These are phyloP conservation scores for Phalacrocorax brasilianus DNA, from an alignment of 2,113 vertebrate species.

Conservation along the genomic window DNA sequence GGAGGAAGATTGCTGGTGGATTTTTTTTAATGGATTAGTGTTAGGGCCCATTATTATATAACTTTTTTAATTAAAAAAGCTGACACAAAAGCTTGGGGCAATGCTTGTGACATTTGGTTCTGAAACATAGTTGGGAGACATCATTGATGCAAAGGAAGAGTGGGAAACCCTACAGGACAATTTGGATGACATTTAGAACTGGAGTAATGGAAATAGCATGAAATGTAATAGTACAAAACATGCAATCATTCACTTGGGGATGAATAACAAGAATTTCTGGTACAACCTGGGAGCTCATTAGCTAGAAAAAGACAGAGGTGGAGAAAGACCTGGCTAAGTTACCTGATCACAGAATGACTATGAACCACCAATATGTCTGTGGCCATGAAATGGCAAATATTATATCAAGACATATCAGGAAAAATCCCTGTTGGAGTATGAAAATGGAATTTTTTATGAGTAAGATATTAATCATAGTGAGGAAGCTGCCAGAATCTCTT, in stretches of 20 bases:
- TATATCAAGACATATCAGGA: neutral
- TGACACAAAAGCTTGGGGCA: neutral
- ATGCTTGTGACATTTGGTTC: neutral
- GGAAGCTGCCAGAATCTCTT: neutral
- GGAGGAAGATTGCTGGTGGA: neutral
- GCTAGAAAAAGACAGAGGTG: neutral
- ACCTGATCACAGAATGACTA: neutral
- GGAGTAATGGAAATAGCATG: neutral
- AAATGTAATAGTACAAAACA: neutral
- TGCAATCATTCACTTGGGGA: neutral
- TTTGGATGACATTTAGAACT: neutral
- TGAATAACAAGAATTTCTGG: neutral
- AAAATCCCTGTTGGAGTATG: neutral
- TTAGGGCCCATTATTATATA: neutral
- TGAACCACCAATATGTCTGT: neutral
- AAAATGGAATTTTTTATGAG: neutral
- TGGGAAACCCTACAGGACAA: neutral
- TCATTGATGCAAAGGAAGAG: neutral
- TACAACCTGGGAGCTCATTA: neutral
- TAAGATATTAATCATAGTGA: neutral
- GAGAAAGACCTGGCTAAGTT: neutral
- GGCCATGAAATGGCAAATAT: neutral
- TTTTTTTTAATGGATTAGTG: neutral
- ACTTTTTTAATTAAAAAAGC: neutral
- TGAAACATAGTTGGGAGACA: neutral